Evolutionary conservation across 1,140 invertebrate species (phyloP).

Genomic region (Trichomalopsis sarcophagae): DNA sequence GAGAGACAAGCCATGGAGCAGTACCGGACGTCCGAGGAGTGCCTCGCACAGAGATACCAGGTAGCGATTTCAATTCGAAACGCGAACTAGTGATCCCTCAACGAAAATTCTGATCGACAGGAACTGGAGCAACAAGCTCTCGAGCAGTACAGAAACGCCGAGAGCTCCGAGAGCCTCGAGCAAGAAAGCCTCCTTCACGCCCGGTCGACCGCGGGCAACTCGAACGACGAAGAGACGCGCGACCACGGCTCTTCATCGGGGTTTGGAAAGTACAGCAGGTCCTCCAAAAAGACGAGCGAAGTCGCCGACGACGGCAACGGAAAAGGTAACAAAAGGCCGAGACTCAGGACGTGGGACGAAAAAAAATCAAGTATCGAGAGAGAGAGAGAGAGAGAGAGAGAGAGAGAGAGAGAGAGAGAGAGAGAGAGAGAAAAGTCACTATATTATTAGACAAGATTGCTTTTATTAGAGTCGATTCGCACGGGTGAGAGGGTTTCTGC

Average conservation of each 20-base stretch:
- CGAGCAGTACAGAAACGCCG: conserved; percentile 65
- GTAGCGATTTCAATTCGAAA: conserved; percentile 52
- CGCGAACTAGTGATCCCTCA: too few relatives aligned
- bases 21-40: conserved; percentile 68
- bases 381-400: neutral
- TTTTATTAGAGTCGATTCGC: neutral
- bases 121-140: conserved; percentile 69
- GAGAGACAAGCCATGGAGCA: conserved; percentile 71
- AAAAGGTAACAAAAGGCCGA: neutral
- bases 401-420: too few relatives aligned
- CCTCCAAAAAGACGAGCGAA: neutral
- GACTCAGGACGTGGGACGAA: neutral
- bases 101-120: conserved; percentile 46
- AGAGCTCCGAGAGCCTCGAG: conserved; percentile 45
- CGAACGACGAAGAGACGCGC: neutral
- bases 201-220: neutral
- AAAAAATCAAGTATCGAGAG: conserved; percentile 24
- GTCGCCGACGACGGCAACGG: neutral
- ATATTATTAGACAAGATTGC: neutral
- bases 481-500: too few relatives aligned
- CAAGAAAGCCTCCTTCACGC: conserved; percentile 2
- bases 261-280: conserved; percentile 59
- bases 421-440: neutral
- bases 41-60: conserved; percentile 67
- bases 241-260: conserved; percentile 53